phyloP scores from a whole-genome alignment of 2,797 vertebrate species.

The Falco novaeseelandiae region DNA sequence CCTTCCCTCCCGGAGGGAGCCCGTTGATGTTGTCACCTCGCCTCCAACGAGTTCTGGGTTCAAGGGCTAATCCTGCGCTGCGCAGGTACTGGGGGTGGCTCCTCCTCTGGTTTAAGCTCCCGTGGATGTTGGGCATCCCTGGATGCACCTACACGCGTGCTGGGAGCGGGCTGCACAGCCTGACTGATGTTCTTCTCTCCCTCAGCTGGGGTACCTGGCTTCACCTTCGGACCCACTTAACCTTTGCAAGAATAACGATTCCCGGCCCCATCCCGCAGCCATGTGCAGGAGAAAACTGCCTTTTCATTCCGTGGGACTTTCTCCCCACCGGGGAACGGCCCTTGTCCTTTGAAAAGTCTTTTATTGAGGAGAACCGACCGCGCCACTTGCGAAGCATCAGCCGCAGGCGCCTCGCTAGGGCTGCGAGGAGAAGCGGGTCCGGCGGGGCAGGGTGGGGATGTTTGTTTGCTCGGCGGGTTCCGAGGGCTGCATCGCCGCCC shows the following conservation, averaged over 20 bases:
- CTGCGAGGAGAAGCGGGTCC: neutral
- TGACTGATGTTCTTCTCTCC: neutral
- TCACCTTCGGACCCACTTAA: neutral
- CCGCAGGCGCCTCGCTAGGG: neutral
- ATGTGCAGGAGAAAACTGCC: neutral
- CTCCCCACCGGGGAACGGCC: neutral
- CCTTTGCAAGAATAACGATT: constrained; percentile 28
- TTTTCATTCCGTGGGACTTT: neutral
- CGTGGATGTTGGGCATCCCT: neutral
- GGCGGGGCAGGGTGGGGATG: neutral
- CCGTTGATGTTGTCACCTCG: neutral
- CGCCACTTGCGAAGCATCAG: neutral
- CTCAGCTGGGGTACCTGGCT: neutral
- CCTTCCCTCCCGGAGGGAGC: neutral
- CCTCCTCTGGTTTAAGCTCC: neutral
- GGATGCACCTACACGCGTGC: neutral
- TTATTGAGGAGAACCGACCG: neutral
- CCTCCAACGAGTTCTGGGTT: neutral
- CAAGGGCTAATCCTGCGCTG: neutral
- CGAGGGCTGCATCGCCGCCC: neutral
- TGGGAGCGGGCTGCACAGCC: neutral
- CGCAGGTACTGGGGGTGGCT: neutral
- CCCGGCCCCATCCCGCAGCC: neutral
- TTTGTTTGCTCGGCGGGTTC: neutral
- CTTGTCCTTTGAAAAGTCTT: neutral